Evolutionary conservation across 64 coral and sea anemone genomes (phyloP), one percentile per base, ranked within the genome.

Genomic region (Trachythela sp.): DNA sequence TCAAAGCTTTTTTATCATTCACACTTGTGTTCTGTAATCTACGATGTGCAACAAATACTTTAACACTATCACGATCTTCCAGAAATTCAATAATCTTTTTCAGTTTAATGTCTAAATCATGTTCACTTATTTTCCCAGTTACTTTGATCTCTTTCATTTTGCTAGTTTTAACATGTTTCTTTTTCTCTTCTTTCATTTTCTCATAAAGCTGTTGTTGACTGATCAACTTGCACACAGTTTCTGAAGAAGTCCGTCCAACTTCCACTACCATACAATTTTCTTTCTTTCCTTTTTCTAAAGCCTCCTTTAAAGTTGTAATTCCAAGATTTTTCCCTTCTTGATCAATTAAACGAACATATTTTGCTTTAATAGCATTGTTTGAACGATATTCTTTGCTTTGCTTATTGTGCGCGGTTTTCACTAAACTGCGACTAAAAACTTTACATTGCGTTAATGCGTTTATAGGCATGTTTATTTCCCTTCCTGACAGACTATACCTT

Each of bases 241-340:
- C 75, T 9, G 75, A 80, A 6, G 31, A 14, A 80, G 75, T 15
- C 35, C 10, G 0, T 34, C 20, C 31, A 13, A 80, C 75, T 39
- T 80, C 75, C 33, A 80, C 33, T 37, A 80, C 75, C 75, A 80
- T 13, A 80, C 75, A 80, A 39, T 80, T 39, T 20, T 13, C 75
- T 39, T 80, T 80, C 18, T 35, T 35, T 39, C 75, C 75, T 37
- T 37, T 80, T 36, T 80, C 75, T 37, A 80, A 37, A 37, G 75
- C 75, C 1, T 39, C 31, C 20, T 80, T 2, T 29, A 80, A 80
- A 17, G 75, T 37, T 5, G 35, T 80, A 37, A 80, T 80, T 80
- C 75, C 75, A 37, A 80, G 75, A 80, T 80, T 80, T 80, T 80
- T 80, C 75, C 75, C 75, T 9, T 37, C 33, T 80, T 80, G 75